Evolutionary conservation across 2,888 invertebrate species (phyloP).

Genomic region (Rhagophthalmus giganteus): DNA sequence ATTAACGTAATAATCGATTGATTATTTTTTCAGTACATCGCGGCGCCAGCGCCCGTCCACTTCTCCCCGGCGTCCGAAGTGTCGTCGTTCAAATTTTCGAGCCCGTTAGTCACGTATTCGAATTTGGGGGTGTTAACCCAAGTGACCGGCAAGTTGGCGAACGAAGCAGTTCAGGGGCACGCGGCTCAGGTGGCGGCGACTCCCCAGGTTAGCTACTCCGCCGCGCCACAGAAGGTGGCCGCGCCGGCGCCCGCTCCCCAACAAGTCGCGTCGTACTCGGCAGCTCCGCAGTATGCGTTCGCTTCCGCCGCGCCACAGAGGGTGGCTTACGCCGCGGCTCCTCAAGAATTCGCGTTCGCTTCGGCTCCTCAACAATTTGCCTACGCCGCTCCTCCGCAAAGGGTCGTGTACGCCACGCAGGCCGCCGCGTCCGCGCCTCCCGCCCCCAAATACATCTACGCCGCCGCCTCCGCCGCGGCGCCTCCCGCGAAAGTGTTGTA

Average conservation of each 20-base stretch:
- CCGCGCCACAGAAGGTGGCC: conserved; percentile 7
- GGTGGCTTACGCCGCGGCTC: conserved; percentile 12
- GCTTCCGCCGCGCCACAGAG: conserved; percentile 16
- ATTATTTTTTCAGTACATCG: conserved; percentile 1
- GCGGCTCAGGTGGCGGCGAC: conserved; percentile 22
- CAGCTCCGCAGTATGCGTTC: conserved; percentile 2
- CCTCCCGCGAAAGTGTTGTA: conserved; percentile 24
- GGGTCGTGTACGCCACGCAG: conserved; percentile 14
- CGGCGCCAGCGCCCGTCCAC: conserved; percentile 27
- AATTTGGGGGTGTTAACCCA: conserved; percentile 49
- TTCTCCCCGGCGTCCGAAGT: conserved; percentile 53
- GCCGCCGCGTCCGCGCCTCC: neutral
- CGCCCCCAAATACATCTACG: neutral
- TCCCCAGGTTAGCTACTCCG: conserved; percentile 19
- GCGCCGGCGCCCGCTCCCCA: conserved; percentile 14
- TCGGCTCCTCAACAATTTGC: conserved; percentile 4
- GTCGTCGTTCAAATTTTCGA: conserved; percentile 51
- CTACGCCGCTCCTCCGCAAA: conserved; percentile 12
- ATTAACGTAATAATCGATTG: too few species aligned
- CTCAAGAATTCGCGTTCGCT: conserved; percentile 9
- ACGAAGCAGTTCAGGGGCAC: conserved; percentile 12
- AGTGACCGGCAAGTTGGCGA: conserved; percentile 40
- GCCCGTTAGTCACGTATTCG: conserved; percentile 51
- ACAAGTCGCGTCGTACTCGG: conserved; percentile 11
- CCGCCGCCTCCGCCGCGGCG: conserved; percentile 3